phyloP scores from a whole-genome alignment of 2,797 vertebrate species.

The Notoglanidium macrostoma region DNA sequence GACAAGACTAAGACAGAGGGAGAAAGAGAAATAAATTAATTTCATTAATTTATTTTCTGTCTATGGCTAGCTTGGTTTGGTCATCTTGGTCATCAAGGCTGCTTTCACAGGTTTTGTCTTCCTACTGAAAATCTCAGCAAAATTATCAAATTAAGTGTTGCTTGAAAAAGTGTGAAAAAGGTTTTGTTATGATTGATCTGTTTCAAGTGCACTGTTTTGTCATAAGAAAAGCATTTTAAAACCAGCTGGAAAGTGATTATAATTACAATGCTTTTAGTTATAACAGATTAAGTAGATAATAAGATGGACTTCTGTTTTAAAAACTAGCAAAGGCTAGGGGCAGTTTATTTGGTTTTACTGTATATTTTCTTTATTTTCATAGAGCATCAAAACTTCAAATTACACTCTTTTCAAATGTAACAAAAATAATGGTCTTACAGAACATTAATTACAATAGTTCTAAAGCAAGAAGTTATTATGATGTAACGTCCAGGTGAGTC shows the following conservation, averaged over 20 bases:
- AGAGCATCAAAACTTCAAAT: not conserved
- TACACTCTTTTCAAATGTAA: not conserved
- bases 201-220: not conserved
- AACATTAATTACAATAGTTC: not conserved
- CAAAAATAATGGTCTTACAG: not conserved
- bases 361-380: not conserved
- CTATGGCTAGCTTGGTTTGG: constrained; percentile 46
- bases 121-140: constrained; percentile 30
- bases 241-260: not conserved
- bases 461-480: too few relatives aligned
- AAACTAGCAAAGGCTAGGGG: not conserved
- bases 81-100: constrained; percentile 50
- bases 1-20: constrained; percentile 44
- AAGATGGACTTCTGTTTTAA: not conserved
- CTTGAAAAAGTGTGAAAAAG: constrained; percentile 39
- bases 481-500: too few relatives aligned
- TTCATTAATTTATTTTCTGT: constrained; percentile 59
- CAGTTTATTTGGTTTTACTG: not conserved
- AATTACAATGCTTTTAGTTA: not conserved
- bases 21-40: constrained; percentile 3
- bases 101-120: constrained; percentile 44
- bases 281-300: not conserved
- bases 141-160: constrained; percentile 47
- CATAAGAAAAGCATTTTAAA: not conserved
- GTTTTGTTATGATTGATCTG: not conserved